Conservation (phyloP, 2,797 vertebrate species). For the Erethizon dorsatum region DNA sequence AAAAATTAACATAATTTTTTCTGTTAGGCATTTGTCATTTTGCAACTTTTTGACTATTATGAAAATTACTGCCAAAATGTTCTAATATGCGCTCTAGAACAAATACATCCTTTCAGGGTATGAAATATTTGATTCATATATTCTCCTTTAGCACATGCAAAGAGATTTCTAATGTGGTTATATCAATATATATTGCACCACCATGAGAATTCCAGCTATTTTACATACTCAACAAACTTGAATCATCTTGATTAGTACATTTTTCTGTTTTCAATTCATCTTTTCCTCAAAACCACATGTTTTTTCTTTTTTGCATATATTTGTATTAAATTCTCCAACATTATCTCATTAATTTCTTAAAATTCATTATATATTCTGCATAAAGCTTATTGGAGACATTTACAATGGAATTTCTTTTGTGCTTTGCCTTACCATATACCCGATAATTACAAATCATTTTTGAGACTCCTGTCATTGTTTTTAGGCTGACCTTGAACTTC, state of each 20-base stretch:
- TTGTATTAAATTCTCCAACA: background rate
- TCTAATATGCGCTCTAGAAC: background rate
- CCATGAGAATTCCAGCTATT: background rate
- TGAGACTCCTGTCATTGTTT: background rate
- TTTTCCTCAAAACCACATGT: background rate
- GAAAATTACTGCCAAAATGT: background rate
- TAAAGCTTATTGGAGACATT: background rate
- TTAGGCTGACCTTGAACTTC: background rate
- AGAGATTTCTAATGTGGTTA: background rate
- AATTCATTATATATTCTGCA: background rate
- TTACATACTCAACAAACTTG: background rate
- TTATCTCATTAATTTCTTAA: background rate
- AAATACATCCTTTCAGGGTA: background rate
- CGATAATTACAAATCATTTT: background rate
- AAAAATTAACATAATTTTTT: background rate
- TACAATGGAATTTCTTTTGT: background rate
- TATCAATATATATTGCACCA: too few relatives aligned
- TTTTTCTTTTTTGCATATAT: background rate
- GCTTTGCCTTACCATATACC: background rate
- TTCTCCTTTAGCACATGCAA: background rate
- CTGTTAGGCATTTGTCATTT: background rate
- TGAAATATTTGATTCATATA: background rate
- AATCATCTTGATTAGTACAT: background rate
- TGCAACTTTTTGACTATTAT: background rate
- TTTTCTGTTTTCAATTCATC: background rate